These are phyloP conservation scores for Phymorhynchus buccinoides DNA, from an alignment of 1,140 invertebrate genomes.

Conservation along the genomic window DNA sequence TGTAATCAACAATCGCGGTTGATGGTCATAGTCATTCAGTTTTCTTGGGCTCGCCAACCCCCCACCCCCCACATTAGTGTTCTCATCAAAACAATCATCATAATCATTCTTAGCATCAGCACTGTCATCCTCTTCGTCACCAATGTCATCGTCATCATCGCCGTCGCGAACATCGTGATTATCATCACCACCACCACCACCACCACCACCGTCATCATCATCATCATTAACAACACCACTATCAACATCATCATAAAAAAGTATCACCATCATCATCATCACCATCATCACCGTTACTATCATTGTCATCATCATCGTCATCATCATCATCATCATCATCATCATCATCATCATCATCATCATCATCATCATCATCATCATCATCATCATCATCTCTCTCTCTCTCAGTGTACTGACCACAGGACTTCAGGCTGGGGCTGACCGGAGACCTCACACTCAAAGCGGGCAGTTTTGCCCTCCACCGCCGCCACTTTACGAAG, in stretches of 20 bases:
- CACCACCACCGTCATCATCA: neutral
- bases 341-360: neutral
- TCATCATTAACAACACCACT: neutral
- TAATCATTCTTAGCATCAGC: too few species aligned
- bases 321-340: neutral
- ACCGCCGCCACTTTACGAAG: constrained; percentile 85
- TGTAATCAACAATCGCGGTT: too few species aligned
- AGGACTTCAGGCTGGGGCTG: constrained; percentile 88
- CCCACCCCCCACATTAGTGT: too few species aligned
- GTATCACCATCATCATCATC: neutral
- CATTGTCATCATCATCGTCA: neutral
- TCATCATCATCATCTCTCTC: neutral
- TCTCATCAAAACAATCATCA: too few species aligned
- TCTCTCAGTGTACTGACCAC: constrained; percentile 71
- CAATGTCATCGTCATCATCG: too few species aligned
- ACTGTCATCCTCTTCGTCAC: too few species aligned
- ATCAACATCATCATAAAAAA: neutral
- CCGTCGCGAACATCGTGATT: too few species aligned
- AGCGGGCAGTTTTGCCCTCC: constrained; percentile 86
- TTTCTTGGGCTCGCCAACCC: too few species aligned
- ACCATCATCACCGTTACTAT: neutral
- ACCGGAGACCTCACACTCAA: constrained; percentile 91
- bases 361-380: neutral
- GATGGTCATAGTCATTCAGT: too few species aligned
- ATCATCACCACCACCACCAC: neutral